phyloP scores from a whole-genome alignment of 2,797 vertebrate genomes.

The Argya squamiceps region DNA sequence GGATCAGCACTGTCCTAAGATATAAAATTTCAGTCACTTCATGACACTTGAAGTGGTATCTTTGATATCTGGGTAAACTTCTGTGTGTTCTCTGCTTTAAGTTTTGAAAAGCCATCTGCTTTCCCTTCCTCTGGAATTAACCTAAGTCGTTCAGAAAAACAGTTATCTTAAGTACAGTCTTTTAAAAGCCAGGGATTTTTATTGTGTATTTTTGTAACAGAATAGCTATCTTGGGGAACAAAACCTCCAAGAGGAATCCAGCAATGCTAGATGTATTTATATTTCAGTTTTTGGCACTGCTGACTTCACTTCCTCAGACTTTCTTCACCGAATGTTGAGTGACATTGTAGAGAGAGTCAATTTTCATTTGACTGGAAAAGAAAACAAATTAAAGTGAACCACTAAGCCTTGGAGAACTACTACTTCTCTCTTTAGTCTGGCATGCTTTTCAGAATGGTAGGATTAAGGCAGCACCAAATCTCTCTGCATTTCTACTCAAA shows the following conservation, averaged over 20 bases:
- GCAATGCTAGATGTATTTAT: not conserved
- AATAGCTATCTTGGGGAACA: not conserved
- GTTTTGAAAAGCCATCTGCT: not conserved
- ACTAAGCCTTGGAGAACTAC: slow-evolving; percentile 25
- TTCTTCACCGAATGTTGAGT: not conserved
- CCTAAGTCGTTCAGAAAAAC: not conserved
- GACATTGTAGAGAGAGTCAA: slow-evolving; percentile 14
- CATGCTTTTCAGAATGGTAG: not conserved
- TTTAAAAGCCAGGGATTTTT: not conserved
- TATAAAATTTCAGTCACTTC: not conserved
- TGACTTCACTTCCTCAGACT: not conserved
- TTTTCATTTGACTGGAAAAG: slow-evolving; percentile 51
- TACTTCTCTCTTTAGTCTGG: slow-evolving; percentile 11
- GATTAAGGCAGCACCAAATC: slow-evolving; percentile 30
- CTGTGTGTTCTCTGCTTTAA: not conserved
- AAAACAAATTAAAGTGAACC: slow-evolving; percentile 35
- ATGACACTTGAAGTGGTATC: not conserved
- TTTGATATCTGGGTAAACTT: not conserved
- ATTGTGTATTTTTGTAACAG: slow-evolving; percentile 2
- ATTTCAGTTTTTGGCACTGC: slow-evolving; percentile 30
- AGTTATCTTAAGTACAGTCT: not conserved
- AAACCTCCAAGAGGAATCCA: not conserved
- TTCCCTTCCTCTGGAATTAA: not conserved
- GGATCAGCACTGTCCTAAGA: not conserved
- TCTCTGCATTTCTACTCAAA: not conserved